Evolutionary conservation across 2,113 vertebrate species (phyloP).

Genomic region (Ciconia boyciana): DNA sequence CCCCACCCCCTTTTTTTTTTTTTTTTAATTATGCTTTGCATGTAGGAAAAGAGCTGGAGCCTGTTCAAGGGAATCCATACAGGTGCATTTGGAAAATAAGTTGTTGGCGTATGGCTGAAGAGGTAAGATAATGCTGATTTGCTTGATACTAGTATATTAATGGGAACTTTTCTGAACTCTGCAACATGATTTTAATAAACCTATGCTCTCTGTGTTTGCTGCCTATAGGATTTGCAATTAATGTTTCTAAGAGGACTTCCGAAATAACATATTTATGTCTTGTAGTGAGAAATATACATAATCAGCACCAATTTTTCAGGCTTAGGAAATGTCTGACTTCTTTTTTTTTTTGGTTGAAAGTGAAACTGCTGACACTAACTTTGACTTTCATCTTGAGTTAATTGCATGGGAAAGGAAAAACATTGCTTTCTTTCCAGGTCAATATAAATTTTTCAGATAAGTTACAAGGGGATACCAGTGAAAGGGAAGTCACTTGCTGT

Average conservation of each 20-base stretch:
- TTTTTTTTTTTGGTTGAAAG: not conserved
- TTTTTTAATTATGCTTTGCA: constrained; percentile 12
- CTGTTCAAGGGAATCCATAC: constrained; percentile 94
- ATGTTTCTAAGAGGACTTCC: not conserved
- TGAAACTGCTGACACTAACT: not conserved
- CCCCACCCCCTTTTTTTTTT: not conserved
- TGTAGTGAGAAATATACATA: not conserved
- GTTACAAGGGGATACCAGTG: not conserved
- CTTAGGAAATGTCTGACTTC: not conserved
- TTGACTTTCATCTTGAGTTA: not conserved
- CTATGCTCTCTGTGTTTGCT: not conserved
- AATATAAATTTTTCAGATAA: not conserved
- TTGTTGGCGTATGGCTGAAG: constrained; percentile 97
- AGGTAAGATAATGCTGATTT: constrained; percentile 76
- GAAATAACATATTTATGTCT: not conserved
- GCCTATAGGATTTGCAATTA: not conserved
- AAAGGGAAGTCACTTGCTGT: not conserved
- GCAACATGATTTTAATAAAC: not conserved
- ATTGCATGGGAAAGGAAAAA: not conserved
- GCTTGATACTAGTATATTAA: not conserved
- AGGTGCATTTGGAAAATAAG: constrained; percentile 94
- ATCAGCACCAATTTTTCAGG: not conserved
- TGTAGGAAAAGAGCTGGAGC: constrained; percentile 76
- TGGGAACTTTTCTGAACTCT: not conserved
- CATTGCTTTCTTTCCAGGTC: not conserved